Conservation (phyloP, 92 coral and sea anemone species). For the Siderastrea radians region DNA sequence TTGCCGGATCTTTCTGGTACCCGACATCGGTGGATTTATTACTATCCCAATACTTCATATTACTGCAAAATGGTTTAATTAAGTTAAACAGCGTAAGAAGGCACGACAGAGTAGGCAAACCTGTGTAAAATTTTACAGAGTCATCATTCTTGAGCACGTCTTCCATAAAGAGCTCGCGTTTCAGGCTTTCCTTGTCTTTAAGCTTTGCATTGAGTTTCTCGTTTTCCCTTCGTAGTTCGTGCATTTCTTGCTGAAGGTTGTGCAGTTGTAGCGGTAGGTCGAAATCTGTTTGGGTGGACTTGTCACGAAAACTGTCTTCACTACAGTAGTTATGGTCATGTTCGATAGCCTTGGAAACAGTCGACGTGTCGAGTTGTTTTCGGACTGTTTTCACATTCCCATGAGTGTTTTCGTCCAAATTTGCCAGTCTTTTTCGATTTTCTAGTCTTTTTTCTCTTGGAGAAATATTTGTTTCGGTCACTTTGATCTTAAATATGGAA, state of each 20-base stretch:
- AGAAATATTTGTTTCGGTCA: not conserved
- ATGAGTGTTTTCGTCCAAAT: not conserved
- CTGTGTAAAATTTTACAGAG: conserved; percentile 44
- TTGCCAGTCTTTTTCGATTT: conserved; percentile 2
- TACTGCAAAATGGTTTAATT: conserved; percentile 40
- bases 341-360: not conserved
- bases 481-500: conserved; percentile 9
- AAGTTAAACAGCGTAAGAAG: conserved; percentile 39
- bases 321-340: conserved; percentile 17
- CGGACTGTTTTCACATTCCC: not conserved
- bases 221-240: conserved; percentile 11
- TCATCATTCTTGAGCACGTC: conserved; percentile 40
- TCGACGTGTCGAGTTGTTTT: not conserved
- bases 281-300: conserved; percentile 18
- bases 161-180: conserved; percentile 27
- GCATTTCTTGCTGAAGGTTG: conserved; percentile 8
- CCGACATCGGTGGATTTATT: conserved; percentile 33
- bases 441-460: conserved; percentile 2
- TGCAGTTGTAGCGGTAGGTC: conserved; percentile 20
- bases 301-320: conserved; percentile 1
- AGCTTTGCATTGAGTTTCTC: conserved; percentile 16
- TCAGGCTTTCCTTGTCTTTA: conserved; percentile 27
- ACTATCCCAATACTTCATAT: conserved; percentile 58
- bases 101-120: conserved; percentile 32
- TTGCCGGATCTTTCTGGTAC: conserved; percentile 19